Evolutionary conservation across 2,113 vertebrate genomes (phyloP), one percentile per base, ranked within the genome.

Genomic region (Pseudolaguvia tuberculata): DNA sequence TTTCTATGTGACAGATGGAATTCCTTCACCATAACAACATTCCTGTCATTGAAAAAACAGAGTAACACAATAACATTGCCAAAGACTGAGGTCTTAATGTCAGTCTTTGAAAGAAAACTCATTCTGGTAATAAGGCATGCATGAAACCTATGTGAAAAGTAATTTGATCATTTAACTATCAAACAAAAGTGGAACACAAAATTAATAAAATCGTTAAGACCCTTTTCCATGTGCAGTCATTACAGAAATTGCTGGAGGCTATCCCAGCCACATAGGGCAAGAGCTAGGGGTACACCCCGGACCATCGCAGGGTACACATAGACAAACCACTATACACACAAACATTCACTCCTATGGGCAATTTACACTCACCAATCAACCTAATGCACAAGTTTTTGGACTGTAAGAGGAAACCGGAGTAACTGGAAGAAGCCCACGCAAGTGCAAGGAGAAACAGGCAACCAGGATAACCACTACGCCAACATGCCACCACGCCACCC

Each of bases 141-240:
- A 59, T 31, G 29, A 59, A 59, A 68, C 66, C 50, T 55, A 42
- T 21, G 53, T 69, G 51, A 76, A 47, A 62, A 66, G 29, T 66
- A 75, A 75, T 66, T 75, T 17, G 55, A 59, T 69, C n/a, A 8
- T 70, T 70, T 56, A 70, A 47, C 56, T 55, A 62, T 42, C 29
- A 42, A 70, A 66, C 53, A 23, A 70, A 50, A 53, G 67, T 55
- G 53, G 39, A 76, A 78, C 55, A 42, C 20, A 78, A 57, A 78
- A 73, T 78, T 68, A 79, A 75, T 70, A 9, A 65, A 70, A 57
- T 57, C 51, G 58, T 66, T 71, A 79, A 75, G 65, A 62, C 56
- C 27, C 29, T 21, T 53, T 73, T 23, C 62, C 70, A 53, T 70
- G 68, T 56, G 72, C 78, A 48, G 63, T 12, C 66, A 70, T 27